A percentile compares a stretch with the other conserved stretches of the same genome.
These are phyloP conservation scores for Papilio glaucus DNA, from an alignment of 1,140 invertebrate species.

Conservation along the genomic window DNA sequence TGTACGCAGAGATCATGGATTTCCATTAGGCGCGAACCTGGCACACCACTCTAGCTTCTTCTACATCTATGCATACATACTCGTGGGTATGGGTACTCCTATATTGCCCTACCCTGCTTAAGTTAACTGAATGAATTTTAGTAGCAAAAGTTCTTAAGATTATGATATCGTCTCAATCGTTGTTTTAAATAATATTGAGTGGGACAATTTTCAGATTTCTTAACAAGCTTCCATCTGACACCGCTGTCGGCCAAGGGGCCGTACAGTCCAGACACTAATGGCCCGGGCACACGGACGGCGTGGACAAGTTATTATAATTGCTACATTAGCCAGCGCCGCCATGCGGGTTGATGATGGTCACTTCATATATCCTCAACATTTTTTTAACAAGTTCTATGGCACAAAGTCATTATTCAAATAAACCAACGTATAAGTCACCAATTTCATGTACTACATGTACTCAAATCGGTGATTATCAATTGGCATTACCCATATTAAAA, in stretches of 20 bases:
- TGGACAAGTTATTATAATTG: conserved; percentile 58
- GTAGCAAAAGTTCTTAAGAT: background rate
- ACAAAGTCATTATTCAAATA: background rate
- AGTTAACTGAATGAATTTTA: too few species aligned
- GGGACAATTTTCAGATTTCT: background rate
- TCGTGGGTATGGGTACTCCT: too few species aligned
- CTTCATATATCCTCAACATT: conserved; percentile 50
- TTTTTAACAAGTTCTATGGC: conserved; percentile 14
- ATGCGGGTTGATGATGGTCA: conserved; percentile 62
- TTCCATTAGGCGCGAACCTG: too few species aligned
- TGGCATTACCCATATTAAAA: too few species aligned
- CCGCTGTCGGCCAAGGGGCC: background rate
- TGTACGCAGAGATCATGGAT: too few species aligned
- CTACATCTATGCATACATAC: too few species aligned
- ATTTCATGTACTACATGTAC: background rate
- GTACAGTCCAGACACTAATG: conserved; percentile 43
- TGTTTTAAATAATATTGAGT: background rate
- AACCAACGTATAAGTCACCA: background rate
- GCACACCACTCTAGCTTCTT: too few species aligned
- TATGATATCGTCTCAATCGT: background rate
- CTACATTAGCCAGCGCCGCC: conserved; percentile 49
- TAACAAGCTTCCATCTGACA: background rate
- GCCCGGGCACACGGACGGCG: conserved; percentile 49
- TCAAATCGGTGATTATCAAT: too few species aligned
- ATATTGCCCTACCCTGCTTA: too few species aligned